Percentiles rank a stretch among this genome's conserved stretches.
phyloP scores from a whole-genome alignment of 1,140 invertebrate genomes.

The Harlomillsia oculata region DNA sequence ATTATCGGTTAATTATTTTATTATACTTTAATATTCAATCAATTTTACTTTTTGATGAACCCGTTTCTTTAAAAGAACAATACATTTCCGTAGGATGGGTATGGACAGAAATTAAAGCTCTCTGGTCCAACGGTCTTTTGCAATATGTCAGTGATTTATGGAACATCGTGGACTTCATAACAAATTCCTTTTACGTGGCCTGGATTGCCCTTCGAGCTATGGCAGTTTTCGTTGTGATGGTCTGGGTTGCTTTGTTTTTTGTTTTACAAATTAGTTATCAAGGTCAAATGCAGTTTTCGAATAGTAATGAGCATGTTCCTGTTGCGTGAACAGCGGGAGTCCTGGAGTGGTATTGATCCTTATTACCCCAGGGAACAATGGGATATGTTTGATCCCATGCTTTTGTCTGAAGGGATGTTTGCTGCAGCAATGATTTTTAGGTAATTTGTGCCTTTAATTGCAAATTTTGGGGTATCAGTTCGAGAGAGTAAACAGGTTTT shows the following conservation, averaged over 20 bases:
- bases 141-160: slow-evolving; percentile 88
- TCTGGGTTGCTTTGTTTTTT: slow-evolving; percentile 40
- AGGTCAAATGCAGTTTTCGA: too few species aligned
- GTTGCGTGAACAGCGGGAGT: slow-evolving; percentile 54
- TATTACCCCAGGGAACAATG: slow-evolving; percentile 76
- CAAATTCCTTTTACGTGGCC: slow-evolving; percentile 83
- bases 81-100: slow-evolving; percentile 74
- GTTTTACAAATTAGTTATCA: too few species aligned
- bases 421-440: slow-evolving; percentile 91
- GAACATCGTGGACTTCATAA: slow-evolving; percentile 95
- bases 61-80: slow-evolving; percentile 1
- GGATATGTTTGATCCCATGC: slow-evolving; percentile 87
- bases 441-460: slow-evolving; percentile 39
- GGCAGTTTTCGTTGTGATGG: slow-evolving; percentile 66
- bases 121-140: slow-evolving; percentile 77
- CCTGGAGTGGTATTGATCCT: slow-evolving; percentile 58
- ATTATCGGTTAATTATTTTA: slow-evolving; percentile 54
- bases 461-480: too few species aligned
- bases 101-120: slow-evolving; percentile 72
- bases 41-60: neutral
- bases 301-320: too few species aligned
- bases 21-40: neutral
- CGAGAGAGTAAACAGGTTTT: neutral
- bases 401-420: slow-evolving; percentile 86
- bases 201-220: slow-evolving; percentile 73